Evolutionary conservation across 2,888 invertebrate species (phyloP).

Genomic region (Pandemis heparana): DNA sequence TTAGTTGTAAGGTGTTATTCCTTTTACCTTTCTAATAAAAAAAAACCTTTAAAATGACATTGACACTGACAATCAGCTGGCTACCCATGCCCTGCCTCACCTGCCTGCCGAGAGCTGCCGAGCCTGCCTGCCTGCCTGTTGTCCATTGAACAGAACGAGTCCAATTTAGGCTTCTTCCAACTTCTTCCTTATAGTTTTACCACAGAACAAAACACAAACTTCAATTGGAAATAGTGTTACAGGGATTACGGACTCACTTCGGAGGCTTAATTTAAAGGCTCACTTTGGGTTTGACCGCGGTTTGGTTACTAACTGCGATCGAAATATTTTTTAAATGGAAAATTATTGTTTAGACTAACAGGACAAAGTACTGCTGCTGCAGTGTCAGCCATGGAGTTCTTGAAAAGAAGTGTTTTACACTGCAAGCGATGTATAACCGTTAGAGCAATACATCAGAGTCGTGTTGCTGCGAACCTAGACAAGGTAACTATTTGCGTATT

Average conservation of each 20-base stretch:
- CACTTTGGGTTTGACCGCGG: not conserved
- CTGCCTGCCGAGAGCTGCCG: no score
- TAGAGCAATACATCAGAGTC: conserved; percentile 28
- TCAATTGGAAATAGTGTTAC: not conserved
- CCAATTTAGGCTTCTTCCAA: no score
- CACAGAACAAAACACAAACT: not conserved
- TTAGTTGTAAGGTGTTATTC: no score
- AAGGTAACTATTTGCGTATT: conserved; percentile 25
- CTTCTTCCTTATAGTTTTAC: not conserved
- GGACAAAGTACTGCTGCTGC: not conserved
- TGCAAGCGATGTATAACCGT: conserved; percentile 42
- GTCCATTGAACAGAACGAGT: no score
- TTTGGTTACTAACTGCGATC: not conserved
- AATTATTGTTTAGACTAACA: not conserved
- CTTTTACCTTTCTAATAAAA: not conserved
- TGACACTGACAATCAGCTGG: conserved; percentile 4
- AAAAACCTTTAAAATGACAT: not conserved
- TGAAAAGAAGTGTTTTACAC: conserved; percentile 43
- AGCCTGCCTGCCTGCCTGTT: no score
- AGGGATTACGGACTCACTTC: not conserved
- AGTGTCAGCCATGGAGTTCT: conserved; percentile 41
- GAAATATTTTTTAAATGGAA: conserved; percentile 2
- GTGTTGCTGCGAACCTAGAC: conserved; percentile 6
- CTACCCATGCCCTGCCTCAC: not conserved
- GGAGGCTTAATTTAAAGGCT: not conserved